Conservation (phyloP, 2,113 vertebrate genomes). For the Dicaeum eximium region DNA sequence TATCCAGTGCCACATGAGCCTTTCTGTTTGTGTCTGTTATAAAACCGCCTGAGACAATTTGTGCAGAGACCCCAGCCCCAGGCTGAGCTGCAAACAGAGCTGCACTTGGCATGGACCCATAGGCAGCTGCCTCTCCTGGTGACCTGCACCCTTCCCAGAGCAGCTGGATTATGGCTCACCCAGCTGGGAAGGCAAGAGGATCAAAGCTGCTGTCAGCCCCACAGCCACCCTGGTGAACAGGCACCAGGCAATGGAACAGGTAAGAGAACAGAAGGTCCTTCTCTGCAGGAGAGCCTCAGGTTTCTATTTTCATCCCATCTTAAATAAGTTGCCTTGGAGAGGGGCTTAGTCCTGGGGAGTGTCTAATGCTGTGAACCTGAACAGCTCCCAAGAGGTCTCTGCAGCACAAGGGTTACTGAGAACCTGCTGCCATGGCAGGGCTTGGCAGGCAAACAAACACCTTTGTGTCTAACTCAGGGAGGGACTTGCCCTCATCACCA, state of each 20-base stretch:
- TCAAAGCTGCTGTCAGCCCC: not conserved
- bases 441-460: not conserved
- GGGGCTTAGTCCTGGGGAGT: accelerated
- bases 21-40: not conserved
- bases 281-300: not conserved
- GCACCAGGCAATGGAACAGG: not conserved
- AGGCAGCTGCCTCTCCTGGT: not conserved
- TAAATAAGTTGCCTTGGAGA: not conserved
- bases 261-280: not conserved
- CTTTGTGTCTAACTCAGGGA: not conserved
- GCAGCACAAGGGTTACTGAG: not conserved
- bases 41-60: not conserved
- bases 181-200: not conserved
- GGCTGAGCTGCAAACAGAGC: not conserved
- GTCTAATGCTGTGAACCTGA: not conserved
- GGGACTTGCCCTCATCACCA: not conserved
- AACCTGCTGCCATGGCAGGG: not conserved
- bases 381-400: not conserved
- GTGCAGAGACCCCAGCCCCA: not conserved
- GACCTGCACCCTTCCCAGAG: not conserved
- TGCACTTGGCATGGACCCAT: accelerated
- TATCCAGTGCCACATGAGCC: not conserved
- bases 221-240: accelerated
- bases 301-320: not conserved
- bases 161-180: not conserved